These are phyloP conservation scores for Syndactyla subalaris DNA, from an alignment of 2,797 vertebrate genomes.

Conservation along the genomic window DNA sequence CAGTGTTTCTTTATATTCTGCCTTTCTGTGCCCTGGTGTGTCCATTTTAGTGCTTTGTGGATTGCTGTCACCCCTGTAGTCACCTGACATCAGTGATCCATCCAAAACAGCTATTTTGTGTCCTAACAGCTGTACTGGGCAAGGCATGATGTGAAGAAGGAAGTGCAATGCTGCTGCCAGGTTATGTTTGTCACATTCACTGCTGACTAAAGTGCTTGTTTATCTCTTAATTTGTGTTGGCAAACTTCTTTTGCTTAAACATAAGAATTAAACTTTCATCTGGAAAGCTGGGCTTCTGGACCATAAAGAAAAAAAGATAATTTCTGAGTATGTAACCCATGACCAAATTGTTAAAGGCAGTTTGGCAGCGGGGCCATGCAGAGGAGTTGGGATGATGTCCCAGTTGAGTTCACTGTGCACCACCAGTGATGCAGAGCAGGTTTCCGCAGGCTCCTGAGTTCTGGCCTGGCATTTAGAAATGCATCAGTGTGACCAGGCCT, in stretches of 20 bases:
- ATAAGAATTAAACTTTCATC: background rate
- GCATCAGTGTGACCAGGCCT: background rate
- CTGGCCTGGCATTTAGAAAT: background rate
- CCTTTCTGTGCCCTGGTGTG: background rate
- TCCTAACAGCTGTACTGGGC: background rate
- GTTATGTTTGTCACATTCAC: background rate
- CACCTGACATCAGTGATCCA: background rate
- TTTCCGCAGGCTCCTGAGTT: background rate
- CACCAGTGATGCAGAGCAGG: rapidly evolving
- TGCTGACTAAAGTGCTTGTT: background rate
- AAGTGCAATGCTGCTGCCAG: background rate
- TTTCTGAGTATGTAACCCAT: background rate
- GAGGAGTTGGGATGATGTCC: background rate
- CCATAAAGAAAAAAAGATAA: background rate
- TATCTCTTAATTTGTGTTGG: conserved; percentile 6
- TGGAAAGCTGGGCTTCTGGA: background rate
- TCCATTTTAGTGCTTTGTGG: background rate
- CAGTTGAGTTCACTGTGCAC: background rate
- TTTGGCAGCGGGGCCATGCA: background rate
- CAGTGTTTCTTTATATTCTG: background rate
- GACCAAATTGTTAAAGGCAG: background rate
- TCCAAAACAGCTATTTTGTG: background rate
- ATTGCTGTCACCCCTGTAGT: background rate
- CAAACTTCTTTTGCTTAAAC: background rate
- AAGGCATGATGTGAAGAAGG: background rate